A percentile compares a stretch with the other conserved stretches of the same genome.
Conservation (phyloP, 2,888 invertebrate species). For the Phyllotreta cruciferae region DNA sequence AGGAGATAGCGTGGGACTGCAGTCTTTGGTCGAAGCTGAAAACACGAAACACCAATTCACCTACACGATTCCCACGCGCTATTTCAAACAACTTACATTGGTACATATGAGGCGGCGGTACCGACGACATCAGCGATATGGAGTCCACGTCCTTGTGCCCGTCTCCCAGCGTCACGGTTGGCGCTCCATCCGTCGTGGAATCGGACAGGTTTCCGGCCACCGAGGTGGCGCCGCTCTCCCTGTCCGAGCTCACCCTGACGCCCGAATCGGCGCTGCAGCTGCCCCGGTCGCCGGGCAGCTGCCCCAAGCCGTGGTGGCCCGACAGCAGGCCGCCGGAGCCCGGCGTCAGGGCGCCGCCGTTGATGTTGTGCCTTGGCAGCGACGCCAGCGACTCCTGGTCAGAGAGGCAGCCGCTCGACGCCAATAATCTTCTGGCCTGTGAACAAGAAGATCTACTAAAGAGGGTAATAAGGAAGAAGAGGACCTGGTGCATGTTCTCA, state of each 20-base stretch:
- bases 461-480: too few species aligned
- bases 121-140: conserved; percentile 74
- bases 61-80: conserved; percentile 18
- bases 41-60: conserved; percentile 33
- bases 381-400: conserved; percentile 82
- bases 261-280: conserved; percentile 89
- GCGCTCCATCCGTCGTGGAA: conserved; percentile 77
- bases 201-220: conserved; percentile 83
- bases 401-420: conserved; percentile 79
- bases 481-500: too few species aligned
- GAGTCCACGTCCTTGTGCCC: conserved; percentile 75
- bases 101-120: conserved; percentile 72
- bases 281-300: conserved; percentile 72
- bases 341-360: conserved; percentile 71
- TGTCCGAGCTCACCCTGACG: conserved; percentile 82
- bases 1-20: conserved; percentile 84
- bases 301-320: conserved; percentile 62
- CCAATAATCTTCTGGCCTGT: conserved; percentile 77
- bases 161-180: conserved; percentile 66
- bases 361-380: conserved; percentile 66
- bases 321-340: conserved; percentile 63
- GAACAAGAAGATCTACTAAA: conserved; percentile 22
- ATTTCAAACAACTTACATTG: conserved; percentile 65
- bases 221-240: conserved; percentile 80
- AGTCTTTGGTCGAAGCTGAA: conserved; percentile 81